A percentile compares a stretch with the other conserved stretches of the same genome.
Evolutionary conservation across 1,140 invertebrate genomes (phyloP).

Genomic region (Musca domestica): DNA sequence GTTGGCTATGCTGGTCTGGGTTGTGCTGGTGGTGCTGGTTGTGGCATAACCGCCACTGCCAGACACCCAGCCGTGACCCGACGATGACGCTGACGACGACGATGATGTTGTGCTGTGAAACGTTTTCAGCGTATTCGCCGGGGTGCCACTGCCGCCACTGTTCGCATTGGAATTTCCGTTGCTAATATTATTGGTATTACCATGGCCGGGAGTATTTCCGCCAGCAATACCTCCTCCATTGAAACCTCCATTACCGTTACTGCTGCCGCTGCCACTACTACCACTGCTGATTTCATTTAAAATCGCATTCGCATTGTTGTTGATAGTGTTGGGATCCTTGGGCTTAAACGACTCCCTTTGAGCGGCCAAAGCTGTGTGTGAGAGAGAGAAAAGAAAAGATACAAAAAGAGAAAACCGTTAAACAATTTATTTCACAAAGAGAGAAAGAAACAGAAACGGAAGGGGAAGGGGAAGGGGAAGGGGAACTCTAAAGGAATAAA

Average conservation of each 20-base stretch:
- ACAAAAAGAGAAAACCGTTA: no score
- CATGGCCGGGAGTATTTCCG: slow-evolving; percentile 30
- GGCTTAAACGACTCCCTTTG: slow-evolving; percentile 49
- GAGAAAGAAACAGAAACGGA: no score
- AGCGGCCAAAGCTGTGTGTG: slow-evolving; percentile 38
- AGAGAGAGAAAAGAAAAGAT: neutral
- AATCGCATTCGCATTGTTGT: slow-evolving; percentile 41
- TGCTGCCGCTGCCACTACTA: slow-evolving; percentile 28
- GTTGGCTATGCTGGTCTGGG: slow-evolving; percentile 31
- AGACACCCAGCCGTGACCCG: neutral
- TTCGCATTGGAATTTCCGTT: slow-evolving; percentile 21
- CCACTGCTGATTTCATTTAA: slow-evolving; percentile 30
- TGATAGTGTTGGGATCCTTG: slow-evolving; percentile 43
- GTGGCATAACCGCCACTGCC: neutral
- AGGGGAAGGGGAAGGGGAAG: no score
- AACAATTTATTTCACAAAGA: neutral
- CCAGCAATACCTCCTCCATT: no score
- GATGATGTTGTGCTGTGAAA: no score
- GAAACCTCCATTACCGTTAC: no score
- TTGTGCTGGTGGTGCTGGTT: slow-evolving; percentile 23
- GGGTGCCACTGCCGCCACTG: no score
- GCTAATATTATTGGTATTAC: slow-evolving; percentile 21
- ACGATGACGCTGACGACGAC: neutral
- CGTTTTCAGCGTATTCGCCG: no score
- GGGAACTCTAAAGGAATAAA: no score